A percentile compares a stretch with the other conserved stretches of the same genome.
These are phyloP conservation scores for Scophthalmus maximus DNA, from an alignment of 2,113 vertebrate species.

Conservation along the genomic window DNA sequence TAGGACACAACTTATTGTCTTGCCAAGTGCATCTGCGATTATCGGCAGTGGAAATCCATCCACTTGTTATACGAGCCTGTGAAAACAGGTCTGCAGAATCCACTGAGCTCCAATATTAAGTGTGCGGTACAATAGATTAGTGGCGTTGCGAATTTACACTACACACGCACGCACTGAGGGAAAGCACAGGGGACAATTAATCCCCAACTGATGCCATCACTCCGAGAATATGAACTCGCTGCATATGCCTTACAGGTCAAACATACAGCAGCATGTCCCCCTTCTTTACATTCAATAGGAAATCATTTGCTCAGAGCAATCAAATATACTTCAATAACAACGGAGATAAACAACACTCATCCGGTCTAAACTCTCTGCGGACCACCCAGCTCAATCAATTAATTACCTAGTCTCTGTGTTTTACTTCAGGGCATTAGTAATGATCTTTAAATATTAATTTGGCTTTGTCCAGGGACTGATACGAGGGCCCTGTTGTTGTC, in stretches of 20 bases:
- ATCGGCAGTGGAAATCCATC: slow-evolving; percentile 65
- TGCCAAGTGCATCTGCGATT: slow-evolving; percentile 76
- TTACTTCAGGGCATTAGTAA: slow-evolving; percentile 88
- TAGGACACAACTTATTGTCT: slow-evolving; percentile 69
- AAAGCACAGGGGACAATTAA: slow-evolving; percentile 59
- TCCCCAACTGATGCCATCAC: slow-evolving; percentile 61
- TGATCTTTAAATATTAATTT: slow-evolving; percentile 94
- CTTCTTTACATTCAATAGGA: slow-evolving; percentile 77
- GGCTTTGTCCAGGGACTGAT: slow-evolving; percentile 87
- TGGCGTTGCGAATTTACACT: slow-evolving; percentile 44
- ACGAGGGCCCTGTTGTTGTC: slow-evolving; percentile 68
- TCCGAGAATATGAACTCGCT: slow-evolving; percentile 55
- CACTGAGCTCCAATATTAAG: slow-evolving; percentile 48
- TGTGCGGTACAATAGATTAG: slow-evolving; percentile 51
- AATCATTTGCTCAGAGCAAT: slow-evolving; percentile 74
- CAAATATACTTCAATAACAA: slow-evolving; percentile 77
- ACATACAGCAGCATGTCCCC: slow-evolving; percentile 49
- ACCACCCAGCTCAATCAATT: slow-evolving; percentile 84
- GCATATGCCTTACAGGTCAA: slow-evolving; percentile 75
- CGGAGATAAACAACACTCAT: slow-evolving; percentile 80
- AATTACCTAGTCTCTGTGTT: slow-evolving; percentile 86
- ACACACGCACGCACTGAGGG: slow-evolving; percentile 25
- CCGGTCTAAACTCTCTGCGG: slow-evolving; percentile 77
- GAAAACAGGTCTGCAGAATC: slow-evolving; percentile 59
- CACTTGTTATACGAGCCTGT: slow-evolving; percentile 72